Evolutionary conservation across 2,797 vertebrate genomes (phyloP).

Genomic region (Pangasius djambal): DNA sequence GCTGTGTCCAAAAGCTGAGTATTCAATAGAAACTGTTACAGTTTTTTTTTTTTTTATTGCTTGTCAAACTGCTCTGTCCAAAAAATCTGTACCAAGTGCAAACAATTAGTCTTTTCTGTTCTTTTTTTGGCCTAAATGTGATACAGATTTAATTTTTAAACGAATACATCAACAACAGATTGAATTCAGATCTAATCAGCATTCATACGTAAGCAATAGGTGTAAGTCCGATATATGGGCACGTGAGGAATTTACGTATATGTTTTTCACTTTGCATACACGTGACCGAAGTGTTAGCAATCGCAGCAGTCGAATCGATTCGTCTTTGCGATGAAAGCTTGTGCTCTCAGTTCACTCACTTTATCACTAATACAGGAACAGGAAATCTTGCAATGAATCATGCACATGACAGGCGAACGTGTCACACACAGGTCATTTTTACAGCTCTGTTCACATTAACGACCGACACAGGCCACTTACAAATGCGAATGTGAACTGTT

Average conservation of each 20-base stretch:
- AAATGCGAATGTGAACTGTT: background rate
- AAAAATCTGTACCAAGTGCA: constrained; percentile 62
- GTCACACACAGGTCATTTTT: background rate
- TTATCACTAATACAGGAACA: background rate
- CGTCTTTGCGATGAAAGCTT: background rate
- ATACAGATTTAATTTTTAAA: background rate
- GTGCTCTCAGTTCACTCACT: background rate
- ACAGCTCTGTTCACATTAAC: background rate
- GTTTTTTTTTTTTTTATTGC: constrained; percentile 46
- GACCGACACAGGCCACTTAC: background rate
- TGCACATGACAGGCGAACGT: background rate
- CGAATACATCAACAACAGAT: background rate
- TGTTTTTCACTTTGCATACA: background rate
- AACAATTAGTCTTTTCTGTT: constrained; percentile 22
- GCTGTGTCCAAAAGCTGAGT: background rate
- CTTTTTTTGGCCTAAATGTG: background rate
- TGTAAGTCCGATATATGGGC: background rate
- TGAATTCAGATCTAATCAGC: background rate
- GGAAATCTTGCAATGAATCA: background rate
- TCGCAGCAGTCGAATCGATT: background rate
- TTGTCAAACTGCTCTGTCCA: constrained; percentile 34
- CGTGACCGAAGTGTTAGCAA: background rate
- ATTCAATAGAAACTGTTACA: constrained; percentile 50
- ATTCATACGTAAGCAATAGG: background rate
- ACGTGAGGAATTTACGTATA: background rate